Evolutionary conservation across 2,113 vertebrate genomes (phyloP).

Genomic region (Murina feae): DNA sequence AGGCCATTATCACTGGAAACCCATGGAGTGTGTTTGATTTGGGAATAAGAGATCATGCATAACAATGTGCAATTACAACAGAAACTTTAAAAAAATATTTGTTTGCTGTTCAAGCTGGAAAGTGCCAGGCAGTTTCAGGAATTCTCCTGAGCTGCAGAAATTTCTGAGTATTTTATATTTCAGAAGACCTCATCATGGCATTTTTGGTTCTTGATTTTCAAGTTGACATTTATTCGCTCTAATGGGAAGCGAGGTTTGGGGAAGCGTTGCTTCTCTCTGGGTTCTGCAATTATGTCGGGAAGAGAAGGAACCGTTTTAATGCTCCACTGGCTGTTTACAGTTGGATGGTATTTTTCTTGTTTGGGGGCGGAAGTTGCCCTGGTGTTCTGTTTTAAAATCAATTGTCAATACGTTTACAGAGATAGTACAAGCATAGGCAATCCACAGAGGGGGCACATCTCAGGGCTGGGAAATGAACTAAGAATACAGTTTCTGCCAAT

Average conservation of each 20-base stretch:
- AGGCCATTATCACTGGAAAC: neutral
- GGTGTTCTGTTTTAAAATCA: conserved; percentile 68
- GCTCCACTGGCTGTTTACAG: conserved; percentile 59
- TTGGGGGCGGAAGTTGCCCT: conserved; percentile 47
- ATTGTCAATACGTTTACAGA: conserved; percentile 63
- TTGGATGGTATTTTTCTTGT: conserved; percentile 58
- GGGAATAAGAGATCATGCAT: neutral
- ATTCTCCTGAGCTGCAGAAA: neutral
- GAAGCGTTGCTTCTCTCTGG: neutral
- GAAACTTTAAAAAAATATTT: neutral
- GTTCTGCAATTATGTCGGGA: conserved; percentile 16
- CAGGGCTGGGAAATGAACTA: conserved; percentile 53
- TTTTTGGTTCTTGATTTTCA: conserved; percentile 35
- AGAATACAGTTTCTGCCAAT: conserved; percentile 48
- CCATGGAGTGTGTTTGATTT: neutral
- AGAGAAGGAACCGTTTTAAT: conserved; percentile 49
- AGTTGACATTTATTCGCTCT: conserved; percentile 26
- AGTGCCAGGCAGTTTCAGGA: neutral
- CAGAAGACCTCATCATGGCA: neutral
- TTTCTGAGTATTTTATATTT: conserved; percentile 42
- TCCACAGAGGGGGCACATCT: conserved; percentile 45
- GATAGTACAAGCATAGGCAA: conserved; percentile 45
- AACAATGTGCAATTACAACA: neutral
- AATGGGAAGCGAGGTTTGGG: conserved; percentile 27
- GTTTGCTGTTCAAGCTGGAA: neutral